Evolutionary conservation across 2,113 vertebrate genomes (phyloP), one percentile per base, ranked within the genome.

Genomic region (Hippocampus mohnikei): DNA sequence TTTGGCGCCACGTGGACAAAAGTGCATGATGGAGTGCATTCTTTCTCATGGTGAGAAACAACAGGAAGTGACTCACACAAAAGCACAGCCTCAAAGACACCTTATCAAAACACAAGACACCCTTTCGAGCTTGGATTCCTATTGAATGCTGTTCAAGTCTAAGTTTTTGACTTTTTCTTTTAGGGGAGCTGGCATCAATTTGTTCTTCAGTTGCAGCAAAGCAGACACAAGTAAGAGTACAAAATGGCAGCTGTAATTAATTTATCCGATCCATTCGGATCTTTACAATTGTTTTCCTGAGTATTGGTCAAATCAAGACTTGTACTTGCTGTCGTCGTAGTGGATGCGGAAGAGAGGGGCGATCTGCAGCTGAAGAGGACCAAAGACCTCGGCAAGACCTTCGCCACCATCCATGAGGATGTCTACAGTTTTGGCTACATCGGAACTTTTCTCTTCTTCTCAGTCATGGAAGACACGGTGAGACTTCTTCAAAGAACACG

Each of bases 371-470:
- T 94, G 62, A 93, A 88, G 82, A 90, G 87, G 72, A 93, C 92
- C 0, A 76, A 76, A 15, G 92, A 94, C 73, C 80, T 93, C 59
- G 93, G 93, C 16, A 83, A 79, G 40, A 91, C 84, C 11, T 93
- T 92, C 79, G 84, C 80, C 69, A 89, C 72, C 2, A 89, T 94
- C 55, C 87, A 90, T 0, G 77, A 90, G 55, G 91, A 92, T 75
- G 84, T 93, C 84, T 93, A 79, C 82, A 91, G 90, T 16, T 94
- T 94, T 0, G 93, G 93, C 60, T 93, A 92, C 82, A 92, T 93
- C 0, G 92, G 93, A 41, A 84, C 89, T 0, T 94, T 93, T 65
- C 85, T 94, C 59, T 93, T 94, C 81, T 92, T 92, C 67, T 94
- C 93, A 0, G 90, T 93, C 72, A 91, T 93, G 88, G 90, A 92